Percentiles rank a stretch among this genome's conserved stretches.
Evolutionary conservation across 2,888 invertebrate genomes (phyloP).

Genomic region (Gonocerus acuteangulatus): DNA sequence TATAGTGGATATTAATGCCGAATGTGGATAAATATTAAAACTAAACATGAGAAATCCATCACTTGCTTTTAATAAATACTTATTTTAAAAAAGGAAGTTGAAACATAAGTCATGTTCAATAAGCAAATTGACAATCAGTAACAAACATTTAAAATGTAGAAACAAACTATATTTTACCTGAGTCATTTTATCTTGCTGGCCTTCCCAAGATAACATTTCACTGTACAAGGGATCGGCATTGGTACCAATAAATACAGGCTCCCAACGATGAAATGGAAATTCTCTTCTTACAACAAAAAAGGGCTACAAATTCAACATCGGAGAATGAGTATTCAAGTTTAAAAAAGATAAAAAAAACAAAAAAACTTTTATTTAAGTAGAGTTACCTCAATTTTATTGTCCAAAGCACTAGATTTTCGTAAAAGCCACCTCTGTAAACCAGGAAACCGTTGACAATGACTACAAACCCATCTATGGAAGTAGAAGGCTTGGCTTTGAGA

Average conservation of each 20-base stretch:
- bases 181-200: slow-evolving; percentile 75
- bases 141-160: too few relatives aligned
- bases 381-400: slow-evolving; percentile 35
- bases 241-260: slow-evolving; percentile 71
- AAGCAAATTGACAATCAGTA: too few relatives aligned
- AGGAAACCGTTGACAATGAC: slow-evolving; percentile 67
- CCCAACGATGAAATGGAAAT: slow-evolving; percentile 69
- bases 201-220: slow-evolving; percentile 70
- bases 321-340: not conserved
- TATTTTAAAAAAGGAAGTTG: too few relatives aligned
- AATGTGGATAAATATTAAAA: too few relatives aligned
- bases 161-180: too few relatives aligned
- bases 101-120: too few relatives aligned
- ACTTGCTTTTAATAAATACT: too few relatives aligned
- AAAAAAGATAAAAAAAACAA: not conserved
- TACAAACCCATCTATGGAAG: slow-evolving; percentile 60
- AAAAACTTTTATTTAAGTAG: not conserved
- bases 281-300: slow-evolving; percentile 59
- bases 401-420: slow-evolving; percentile 29
- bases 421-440: slow-evolving; percentile 59
- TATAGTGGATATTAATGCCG: too few relatives aligned
- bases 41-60: too few relatives aligned
- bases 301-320: slow-evolving; percentile 48
- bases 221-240: slow-evolving; percentile 67
- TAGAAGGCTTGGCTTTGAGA: slow-evolving; percentile 53